A percentile compares a stretch with the other conserved stretches of the same genome.
Evolutionary conservation across 1,140 invertebrate species (phyloP).

Genomic region (Psilanteris sp.): DNA sequence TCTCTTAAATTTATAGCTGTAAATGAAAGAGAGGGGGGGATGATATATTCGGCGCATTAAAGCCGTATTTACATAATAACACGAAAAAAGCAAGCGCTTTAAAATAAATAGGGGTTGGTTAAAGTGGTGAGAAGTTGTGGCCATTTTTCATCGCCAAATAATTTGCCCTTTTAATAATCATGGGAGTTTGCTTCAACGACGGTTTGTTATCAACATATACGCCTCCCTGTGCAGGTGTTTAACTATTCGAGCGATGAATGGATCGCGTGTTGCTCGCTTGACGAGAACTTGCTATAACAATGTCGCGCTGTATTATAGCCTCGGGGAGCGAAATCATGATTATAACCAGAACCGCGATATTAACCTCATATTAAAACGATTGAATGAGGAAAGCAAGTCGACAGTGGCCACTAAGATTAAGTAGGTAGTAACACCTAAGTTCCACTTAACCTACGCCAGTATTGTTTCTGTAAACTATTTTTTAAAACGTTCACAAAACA

Average conservation of each 20-base stretch:
- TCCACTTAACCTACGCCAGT: too few relatives aligned
- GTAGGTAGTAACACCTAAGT: too few relatives aligned
- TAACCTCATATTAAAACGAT: not conserved
- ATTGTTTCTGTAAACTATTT: too few relatives aligned
- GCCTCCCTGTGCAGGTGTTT: constrained; percentile 41
- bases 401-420: constrained; percentile 2
- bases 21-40: constrained; percentile 8
- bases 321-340: constrained; percentile 13
- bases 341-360: constrained; percentile 23
- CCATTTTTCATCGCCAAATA: constrained; percentile 56
- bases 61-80: constrained; percentile 33
- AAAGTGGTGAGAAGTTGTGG: constrained; percentile 21
- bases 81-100: constrained; percentile 20
- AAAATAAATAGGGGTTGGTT: constrained; percentile 28
- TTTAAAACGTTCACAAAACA: too few relatives aligned
- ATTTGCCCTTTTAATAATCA: constrained; percentile 53
- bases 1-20: not conserved
- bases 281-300: constrained; percentile 39
- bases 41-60: constrained; percentile 7
- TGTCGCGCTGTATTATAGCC: constrained; percentile 21
- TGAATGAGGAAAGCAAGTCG: not conserved
- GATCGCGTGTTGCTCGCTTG: constrained; percentile 41
- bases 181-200: constrained; percentile 5
- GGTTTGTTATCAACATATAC: constrained; percentile 47
- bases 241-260: constrained; percentile 50